Conservation (phyloP, 2,888 invertebrate species). For the Anthophora plumipes region DNA sequence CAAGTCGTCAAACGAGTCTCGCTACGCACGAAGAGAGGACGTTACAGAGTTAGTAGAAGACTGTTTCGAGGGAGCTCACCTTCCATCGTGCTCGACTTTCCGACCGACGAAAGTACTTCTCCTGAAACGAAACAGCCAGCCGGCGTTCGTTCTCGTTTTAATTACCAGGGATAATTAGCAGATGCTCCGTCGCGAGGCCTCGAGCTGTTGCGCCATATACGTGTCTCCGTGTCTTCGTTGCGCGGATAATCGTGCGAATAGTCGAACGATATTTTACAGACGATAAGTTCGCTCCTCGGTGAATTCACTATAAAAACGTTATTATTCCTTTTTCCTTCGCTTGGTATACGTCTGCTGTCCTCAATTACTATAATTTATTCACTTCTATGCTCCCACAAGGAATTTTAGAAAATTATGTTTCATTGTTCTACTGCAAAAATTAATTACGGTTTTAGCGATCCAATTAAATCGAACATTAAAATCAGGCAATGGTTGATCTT, state of each 20-base stretch:
- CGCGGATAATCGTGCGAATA: slow-evolving; percentile 25
- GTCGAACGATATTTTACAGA: not conserved
- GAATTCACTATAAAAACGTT: not conserved
- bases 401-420: too few relatives aligned
- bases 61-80: slow-evolving; percentile 22
- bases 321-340: too few relatives aligned
- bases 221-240: slow-evolving; percentile 1
- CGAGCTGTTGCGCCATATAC: slow-evolving; percentile 12
- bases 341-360: too few relatives aligned
- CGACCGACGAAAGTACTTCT: slow-evolving; percentile 33
- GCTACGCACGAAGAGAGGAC: slow-evolving; percentile 55
- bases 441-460: too few relatives aligned
- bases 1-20: slow-evolving; percentile 71
- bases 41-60: slow-evolving; percentile 49
- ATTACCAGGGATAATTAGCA: slow-evolving; percentile 47
- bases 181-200: slow-evolving; percentile 18
- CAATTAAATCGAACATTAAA: too few relatives aligned
- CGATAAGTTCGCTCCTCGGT: not conserved
- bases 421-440: too few relatives aligned
- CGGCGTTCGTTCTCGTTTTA: slow-evolving; percentile 36
- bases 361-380: too few relatives aligned
- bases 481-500: too few relatives aligned
- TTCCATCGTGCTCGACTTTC: slow-evolving; percentile 33
- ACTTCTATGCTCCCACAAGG: too few relatives aligned
- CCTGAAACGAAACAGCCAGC: slow-evolving; percentile 14